These are phyloP conservation scores for Oncorhynchus mykiss DNA, from an alignment of 2,113 vertebrate species.

Conservation along the genomic window DNA sequence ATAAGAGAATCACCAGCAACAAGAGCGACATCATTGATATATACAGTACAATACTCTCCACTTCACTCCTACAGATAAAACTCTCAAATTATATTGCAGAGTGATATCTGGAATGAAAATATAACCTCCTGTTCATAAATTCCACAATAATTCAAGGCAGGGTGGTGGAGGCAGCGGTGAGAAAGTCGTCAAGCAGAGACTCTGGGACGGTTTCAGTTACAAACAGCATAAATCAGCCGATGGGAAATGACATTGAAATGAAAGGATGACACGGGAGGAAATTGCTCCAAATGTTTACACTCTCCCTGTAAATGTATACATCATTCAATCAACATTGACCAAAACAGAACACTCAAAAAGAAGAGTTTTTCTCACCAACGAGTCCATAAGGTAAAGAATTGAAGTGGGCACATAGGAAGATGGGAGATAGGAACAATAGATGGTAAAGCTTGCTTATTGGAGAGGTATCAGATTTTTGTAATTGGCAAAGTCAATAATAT, in stretches of 20 bases:
- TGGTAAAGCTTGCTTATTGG: not conserved
- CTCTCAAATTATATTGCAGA: not conserved
- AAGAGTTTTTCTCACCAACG: not conserved
- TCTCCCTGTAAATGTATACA: not conserved
- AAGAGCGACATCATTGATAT: not conserved
- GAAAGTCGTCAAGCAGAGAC: conserved; percentile 6
- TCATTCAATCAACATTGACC: conserved; percentile 6
- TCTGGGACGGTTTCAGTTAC: conserved; percentile 5
- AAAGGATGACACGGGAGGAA: conserved; percentile 1
- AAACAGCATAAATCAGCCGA: conserved; percentile 18
- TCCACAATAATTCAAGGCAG: conserved; percentile 1
- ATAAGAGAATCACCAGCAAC: no score
- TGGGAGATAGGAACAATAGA: not conserved
- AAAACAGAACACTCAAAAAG: not conserved
- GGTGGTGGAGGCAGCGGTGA: not conserved
- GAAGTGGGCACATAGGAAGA: not conserved
- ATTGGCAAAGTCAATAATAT: not conserved
- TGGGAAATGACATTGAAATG: conserved; percentile 7
- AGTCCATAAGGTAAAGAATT: no score
- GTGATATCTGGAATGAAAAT: not conserved
- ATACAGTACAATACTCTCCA: not conserved
- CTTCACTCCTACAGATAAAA: not conserved
- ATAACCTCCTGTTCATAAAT: conserved; percentile 5
- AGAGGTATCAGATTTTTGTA: not conserved
- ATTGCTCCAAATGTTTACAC: conserved; percentile 1